Base-by-base conservation (phyloP, 1,140 invertebrate species). In the Aphelinus certus region DNA sequence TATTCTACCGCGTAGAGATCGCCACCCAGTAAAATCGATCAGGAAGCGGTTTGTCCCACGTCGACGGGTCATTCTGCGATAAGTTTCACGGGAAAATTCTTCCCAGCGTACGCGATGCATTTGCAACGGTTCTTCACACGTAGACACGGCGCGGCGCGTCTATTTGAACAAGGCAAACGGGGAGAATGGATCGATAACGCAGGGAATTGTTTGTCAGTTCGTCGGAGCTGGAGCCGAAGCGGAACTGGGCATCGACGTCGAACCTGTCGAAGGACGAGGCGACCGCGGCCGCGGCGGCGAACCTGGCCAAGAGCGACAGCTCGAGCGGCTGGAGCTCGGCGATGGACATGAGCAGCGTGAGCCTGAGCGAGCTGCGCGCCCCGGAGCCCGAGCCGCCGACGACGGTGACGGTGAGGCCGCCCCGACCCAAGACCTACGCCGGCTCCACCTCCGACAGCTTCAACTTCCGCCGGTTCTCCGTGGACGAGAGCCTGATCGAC, bases 201-300 rank as follows among this genome's bases (percentile, higher is more conserved):
- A 63, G 61, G 26, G 26, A 26, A 26, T 26, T 26, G 26, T 26
- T 26, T 26, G 26, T 26, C 42, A 82, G 82, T 42, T 76, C 77
- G 45, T 79, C 80, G 64, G 43, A 26, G 81, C 80, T 62, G 81
- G 74, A 69, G 68, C 79, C 4, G 80, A 85, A 80, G 64, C 82
- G 89, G 2, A 88, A 84, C 53, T 90, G 89, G 89, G 88, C 89
- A 3, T 90, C 89, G 10, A 90, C 89, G 3, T 89, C 89, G 7
- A 90, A 90, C 78, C 77, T 90, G 42, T 80, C 86, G 1, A 89
- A 88, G 64, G 83, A 84, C 56, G 85, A 86, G 62, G 71, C 79
- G 10, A 81, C 77, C 57, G 57, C 73, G 43, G 58, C 71, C 58
- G 6, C 46, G 26, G 26, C 79, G 55, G 47, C 81, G 68, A 26